phyloP scores from a whole-genome alignment of 2,113 vertebrate genomes.

The Martes martes region DNA sequence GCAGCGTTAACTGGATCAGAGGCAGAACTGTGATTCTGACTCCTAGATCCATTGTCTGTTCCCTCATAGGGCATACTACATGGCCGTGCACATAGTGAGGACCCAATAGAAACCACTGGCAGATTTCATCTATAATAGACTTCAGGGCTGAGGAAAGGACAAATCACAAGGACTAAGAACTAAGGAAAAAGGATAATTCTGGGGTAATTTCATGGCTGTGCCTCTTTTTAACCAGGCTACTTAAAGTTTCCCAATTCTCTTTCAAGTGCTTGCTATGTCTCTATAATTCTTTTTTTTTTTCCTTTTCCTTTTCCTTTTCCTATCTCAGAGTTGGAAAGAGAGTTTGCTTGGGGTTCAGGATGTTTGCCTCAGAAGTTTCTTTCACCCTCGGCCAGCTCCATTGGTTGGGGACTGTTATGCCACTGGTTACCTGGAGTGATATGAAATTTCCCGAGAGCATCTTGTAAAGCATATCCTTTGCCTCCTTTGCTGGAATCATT shows the following conservation, averaged over 20 bases:
- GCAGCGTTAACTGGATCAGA: background rate
- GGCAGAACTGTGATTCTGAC: background rate
- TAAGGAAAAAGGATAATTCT: background rate
- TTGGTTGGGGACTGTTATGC: background rate
- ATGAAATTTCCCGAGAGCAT: conserved; percentile 94
- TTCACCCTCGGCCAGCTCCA: background rate
- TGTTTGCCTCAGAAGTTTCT: background rate
- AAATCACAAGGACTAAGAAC: background rate
- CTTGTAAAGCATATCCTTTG: conserved; percentile 98
- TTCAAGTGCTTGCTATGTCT: background rate
- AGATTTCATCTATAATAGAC: background rate
- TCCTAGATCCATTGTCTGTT: background rate
- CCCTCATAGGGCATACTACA: background rate
- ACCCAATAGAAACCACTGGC: background rate
- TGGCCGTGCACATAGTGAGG: background rate
- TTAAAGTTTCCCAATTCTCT: background rate
- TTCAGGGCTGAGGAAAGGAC: background rate
- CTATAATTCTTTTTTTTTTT: background rate
- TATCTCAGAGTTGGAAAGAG: background rate
- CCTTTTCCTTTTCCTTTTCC: background rate
- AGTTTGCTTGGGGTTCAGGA: background rate
- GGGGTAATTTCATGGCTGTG: background rate
- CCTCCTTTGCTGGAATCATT: conserved; percentile 98
- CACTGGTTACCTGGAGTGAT: conserved; percentile 86
- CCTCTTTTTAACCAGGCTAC: background rate